Conservation (phyloP, 2,888 invertebrate genomes). For the Corythucha ciliata region DNA sequence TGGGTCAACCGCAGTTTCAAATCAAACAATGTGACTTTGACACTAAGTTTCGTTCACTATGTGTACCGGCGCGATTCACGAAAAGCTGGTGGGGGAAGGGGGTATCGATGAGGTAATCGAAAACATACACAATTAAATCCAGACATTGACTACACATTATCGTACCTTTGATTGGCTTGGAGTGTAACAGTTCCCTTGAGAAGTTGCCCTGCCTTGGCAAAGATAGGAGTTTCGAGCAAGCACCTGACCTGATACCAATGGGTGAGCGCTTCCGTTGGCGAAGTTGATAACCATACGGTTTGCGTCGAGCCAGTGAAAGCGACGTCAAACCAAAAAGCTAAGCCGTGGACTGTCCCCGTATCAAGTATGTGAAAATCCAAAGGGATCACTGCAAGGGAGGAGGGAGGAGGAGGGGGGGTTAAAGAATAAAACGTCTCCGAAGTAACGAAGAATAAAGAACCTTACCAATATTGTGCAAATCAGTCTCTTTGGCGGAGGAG, state of each 20-base stretch:
- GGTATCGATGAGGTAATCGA: too few species aligned
- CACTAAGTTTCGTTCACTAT: too few species aligned
- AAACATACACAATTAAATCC: too few species aligned
- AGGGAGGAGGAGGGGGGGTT: background rate
- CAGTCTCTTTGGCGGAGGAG: constrained; percentile 80
- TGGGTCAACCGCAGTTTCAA: too few species aligned
- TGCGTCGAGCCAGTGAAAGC: constrained; percentile 84
- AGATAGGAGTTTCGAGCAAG: constrained; percentile 82
- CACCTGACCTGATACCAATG: constrained; percentile 99
- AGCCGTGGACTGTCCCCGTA: constrained; percentile 89
- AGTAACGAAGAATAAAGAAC: constrained; percentile 1
- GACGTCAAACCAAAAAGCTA: constrained; percentile 99
- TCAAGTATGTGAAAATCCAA: constrained; percentile 85
- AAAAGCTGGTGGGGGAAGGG: too few species aligned
- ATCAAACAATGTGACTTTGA: too few species aligned
- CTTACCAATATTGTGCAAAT: constrained; percentile 76
- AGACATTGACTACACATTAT: too few species aligned
- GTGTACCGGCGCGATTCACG: too few species aligned
- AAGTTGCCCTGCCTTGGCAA: constrained; percentile 88
- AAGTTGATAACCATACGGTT: constrained; percentile 93
- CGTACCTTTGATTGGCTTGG: constrained; percentile 79
- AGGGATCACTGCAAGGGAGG: constrained; percentile 61
- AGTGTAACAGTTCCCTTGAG: constrained; percentile 79
- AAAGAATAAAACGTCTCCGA: background rate
- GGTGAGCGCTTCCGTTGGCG: constrained; percentile 94